phyloP scores from a whole-genome alignment of 1,140 invertebrate genomes.

The Coenobita brevimanus region DNA sequence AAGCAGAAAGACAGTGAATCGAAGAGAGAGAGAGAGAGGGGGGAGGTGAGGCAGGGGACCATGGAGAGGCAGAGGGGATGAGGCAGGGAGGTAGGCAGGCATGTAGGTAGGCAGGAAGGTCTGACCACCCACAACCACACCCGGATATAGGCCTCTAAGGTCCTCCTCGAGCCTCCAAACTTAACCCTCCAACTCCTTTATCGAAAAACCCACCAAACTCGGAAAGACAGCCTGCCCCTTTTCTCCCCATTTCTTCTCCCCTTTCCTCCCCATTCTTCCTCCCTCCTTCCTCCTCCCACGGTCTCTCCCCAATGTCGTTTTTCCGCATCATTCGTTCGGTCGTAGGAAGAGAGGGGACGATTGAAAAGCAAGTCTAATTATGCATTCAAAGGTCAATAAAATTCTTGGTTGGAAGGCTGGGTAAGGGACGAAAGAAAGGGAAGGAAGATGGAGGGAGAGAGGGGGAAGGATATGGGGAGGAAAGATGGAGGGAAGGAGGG shows the following conservation, averaged over 20 bases:
- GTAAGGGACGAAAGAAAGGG: not conserved
- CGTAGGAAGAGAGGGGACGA: slow-evolving; percentile 35
- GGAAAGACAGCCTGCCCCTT: not conserved
- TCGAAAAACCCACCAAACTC: not conserved
- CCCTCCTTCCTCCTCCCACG: not conserved
- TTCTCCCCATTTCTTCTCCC: not conserved
- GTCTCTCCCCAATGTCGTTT: slow-evolving; percentile 31
- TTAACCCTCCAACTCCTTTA: not conserved
- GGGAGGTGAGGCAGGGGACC: too few relatives aligned
- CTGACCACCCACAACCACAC: not conserved
- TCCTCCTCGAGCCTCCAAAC: not conserved
- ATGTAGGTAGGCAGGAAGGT: too few relatives aligned
- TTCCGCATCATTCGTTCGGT: slow-evolving; percentile 46
- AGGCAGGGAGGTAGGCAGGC: too few relatives aligned
- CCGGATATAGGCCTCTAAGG: not conserved
- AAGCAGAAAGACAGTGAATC: too few relatives aligned
- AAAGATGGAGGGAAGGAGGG: not conserved
- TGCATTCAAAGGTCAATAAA: slow-evolving; percentile 63
- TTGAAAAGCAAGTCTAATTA: slow-evolving; percentile 63
- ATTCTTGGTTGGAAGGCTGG: slow-evolving; percentile 16
- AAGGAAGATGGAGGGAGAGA: not conserved
- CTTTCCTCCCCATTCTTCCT: not conserved
- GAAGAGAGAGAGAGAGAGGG: too few relatives aligned
- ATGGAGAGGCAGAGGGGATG: too few relatives aligned
- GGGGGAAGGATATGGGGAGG: not conserved